Conservation (phyloP, 2,113 vertebrate genomes). For the Callopanchax toddi region DNA sequence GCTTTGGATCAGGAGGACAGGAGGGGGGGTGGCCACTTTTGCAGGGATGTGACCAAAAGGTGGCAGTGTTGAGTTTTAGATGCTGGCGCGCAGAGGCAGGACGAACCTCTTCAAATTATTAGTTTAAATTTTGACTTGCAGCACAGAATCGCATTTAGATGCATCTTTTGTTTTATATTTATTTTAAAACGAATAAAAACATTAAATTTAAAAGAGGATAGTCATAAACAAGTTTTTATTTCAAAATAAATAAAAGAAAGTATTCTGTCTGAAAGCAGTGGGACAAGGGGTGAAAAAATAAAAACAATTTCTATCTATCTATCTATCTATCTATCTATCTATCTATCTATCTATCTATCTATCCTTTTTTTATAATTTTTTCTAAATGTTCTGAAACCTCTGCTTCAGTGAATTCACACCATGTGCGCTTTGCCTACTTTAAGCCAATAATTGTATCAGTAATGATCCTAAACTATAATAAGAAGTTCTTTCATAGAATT, state of each 20-base stretch:
- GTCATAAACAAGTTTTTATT: no score
- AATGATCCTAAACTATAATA: background rate
- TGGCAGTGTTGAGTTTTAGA: constrained; percentile 93
- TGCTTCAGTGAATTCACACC: accelerated
- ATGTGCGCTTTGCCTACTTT: background rate
- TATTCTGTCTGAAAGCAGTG: background rate
- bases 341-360: constrained; percentile 23
- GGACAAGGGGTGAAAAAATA: no score
- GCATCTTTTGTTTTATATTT: background rate
- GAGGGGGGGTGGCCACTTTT: no score
- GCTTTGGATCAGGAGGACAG: no score
- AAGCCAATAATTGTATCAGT: no score
- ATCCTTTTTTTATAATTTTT: constrained; percentile 5
- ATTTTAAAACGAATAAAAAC: no score
- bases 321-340: constrained; percentile 9
- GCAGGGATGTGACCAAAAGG: constrained; percentile 83
- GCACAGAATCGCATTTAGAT: background rate
- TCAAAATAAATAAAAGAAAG: background rate
- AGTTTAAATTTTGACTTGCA: background rate
- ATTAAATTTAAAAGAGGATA: no score
- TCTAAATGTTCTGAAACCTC: background rate
- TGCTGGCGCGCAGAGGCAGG: constrained; percentile 28
- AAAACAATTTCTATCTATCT: constrained; percentile 2
- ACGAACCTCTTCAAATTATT: constrained; percentile 21
- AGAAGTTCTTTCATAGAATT: background rate